Evolutionary conservation across 2,888 invertebrate genomes (phyloP).

Genomic region (Andrena praecox): DNA sequence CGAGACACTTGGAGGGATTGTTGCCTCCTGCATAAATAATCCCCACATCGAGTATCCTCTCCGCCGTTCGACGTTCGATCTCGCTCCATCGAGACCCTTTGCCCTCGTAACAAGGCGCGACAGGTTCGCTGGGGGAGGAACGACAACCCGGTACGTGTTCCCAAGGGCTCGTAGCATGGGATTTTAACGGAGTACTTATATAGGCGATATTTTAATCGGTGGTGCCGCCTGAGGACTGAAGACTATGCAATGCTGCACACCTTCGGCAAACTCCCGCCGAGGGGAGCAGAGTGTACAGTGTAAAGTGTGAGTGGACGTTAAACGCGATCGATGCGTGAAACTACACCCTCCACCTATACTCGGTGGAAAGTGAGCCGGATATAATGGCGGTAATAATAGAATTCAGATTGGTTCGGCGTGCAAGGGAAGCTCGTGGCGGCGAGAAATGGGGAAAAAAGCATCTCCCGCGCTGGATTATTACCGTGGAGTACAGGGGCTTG

Average conservation of each 20-base stretch:
- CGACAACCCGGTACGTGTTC: too few relatives aligned
- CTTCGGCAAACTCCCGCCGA: too few relatives aligned
- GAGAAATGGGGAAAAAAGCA: slow-evolving; percentile 1
- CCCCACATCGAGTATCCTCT: neutral
- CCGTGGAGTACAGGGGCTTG: slow-evolving; percentile 48
- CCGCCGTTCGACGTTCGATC: neutral
- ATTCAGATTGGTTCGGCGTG: slow-evolving; percentile 42
- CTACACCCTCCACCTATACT: neutral
- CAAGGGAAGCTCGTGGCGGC: slow-evolving; percentile 13
- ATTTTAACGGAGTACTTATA: too few relatives aligned
- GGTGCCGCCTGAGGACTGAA: too few relatives aligned
- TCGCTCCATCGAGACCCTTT: neutral
- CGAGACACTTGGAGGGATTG: slow-evolving; percentile 38
- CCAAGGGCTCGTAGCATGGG: too few relatives aligned
- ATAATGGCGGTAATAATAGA: slow-evolving; percentile 42
- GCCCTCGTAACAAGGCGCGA: slow-evolving; percentile 5
- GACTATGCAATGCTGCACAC: too few relatives aligned
- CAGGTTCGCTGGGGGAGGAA: neutral
- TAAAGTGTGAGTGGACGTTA: neutral
- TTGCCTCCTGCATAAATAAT: slow-evolving; percentile 32
- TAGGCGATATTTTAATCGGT: too few relatives aligned
- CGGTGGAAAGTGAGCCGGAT: slow-evolving; percentile 29
- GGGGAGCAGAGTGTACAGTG: neutral
- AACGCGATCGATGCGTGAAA: slow-evolving; percentile 12
- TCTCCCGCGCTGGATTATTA: slow-evolving; percentile 13